Percentiles rank a stretch among this genome's conserved stretches.
Conservation (phyloP, 2,113 vertebrate species). For the Oncorhynchus clarkii region DNA sequence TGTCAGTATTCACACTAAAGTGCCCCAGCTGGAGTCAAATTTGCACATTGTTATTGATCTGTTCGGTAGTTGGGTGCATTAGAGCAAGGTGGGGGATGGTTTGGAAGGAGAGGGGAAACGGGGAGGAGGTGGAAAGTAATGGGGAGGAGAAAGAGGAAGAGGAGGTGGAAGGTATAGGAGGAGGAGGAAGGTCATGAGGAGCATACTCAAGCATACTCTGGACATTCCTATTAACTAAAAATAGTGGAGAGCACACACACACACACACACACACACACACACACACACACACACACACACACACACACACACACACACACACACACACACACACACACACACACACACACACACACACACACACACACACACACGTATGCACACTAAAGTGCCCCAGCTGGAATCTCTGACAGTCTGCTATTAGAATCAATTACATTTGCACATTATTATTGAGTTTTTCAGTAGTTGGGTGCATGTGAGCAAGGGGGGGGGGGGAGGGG, state of each 20-base stretch:
- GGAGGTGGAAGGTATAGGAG: constrained; percentile 21
- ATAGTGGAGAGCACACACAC: constrained; percentile 9
- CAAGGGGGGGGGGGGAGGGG: constrained; percentile 2
- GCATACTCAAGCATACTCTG: constrained; percentile 21
- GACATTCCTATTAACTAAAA: constrained; percentile 33
- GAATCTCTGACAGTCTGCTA: constrained; percentile 67
- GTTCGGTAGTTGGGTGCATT: no score
- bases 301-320: no score
- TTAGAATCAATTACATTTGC: constrained; percentile 79
- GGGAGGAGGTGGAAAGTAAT: constrained; percentile 2
- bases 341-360: no score
- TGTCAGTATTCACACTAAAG: no score
- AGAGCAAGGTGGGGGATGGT: no score
- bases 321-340: constrained; percentile 2
- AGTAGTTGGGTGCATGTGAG: constrained; percentile 49
- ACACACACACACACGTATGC: no score
- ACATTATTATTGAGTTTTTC: constrained; percentile 74
- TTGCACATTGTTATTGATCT: no score
- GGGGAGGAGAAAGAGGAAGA: constrained; percentile 13
- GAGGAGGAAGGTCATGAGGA: not conserved
- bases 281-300: no score
- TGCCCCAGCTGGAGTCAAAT: no score
- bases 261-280: no score
- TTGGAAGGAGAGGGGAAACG: not conserved
- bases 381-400: constrained; percentile 61